These are phyloP conservation scores for Epizoanthus illoricatus DNA, from an alignment of 92 coral and sea anemone genomes.

Conservation along the genomic window DNA sequence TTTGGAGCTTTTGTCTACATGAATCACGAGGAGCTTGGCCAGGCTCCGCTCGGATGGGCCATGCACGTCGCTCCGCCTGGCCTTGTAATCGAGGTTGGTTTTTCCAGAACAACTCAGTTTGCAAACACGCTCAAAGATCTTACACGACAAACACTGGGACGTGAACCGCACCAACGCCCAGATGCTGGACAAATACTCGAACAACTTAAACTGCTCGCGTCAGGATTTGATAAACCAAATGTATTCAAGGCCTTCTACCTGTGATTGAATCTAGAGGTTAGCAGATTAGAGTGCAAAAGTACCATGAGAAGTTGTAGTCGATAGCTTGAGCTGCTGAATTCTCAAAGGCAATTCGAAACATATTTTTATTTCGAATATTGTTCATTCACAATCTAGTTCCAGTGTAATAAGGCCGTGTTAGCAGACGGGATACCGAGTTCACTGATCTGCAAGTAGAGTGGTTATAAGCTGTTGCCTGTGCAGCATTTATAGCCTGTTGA, in stretches of 20 bases:
- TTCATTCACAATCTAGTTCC: too few species aligned
- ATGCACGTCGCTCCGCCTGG: slow-evolving; percentile 47
- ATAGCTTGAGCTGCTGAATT: too few species aligned
- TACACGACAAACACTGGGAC: slow-evolving; percentile 45
- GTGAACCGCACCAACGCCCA: slow-evolving; percentile 49
- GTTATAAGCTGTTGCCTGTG: too few species aligned
- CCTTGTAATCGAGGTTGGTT: slow-evolving; percentile 31
- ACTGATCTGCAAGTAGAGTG: too few species aligned
- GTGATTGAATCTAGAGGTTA: background rate
- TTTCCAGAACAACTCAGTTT: slow-evolving; percentile 33
- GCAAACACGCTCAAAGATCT: slow-evolving; percentile 45
- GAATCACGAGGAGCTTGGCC: slow-evolving; percentile 10
- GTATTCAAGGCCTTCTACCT: slow-evolving; percentile 36
- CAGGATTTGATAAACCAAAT: slow-evolving; percentile 37
- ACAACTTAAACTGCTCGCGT: slow-evolving; percentile 25
- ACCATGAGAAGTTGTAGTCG: too few species aligned
- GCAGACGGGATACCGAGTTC: too few species aligned
- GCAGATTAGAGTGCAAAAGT: too few species aligned
- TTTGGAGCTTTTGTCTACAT: slow-evolving; percentile 80
- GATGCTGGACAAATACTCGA: slow-evolving; percentile 40
- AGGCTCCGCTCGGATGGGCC: slow-evolving; percentile 49
- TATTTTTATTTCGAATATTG: too few species aligned
- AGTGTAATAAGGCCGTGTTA: too few species aligned
- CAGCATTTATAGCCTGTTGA: too few species aligned
- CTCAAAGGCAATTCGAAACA: too few species aligned